Percentiles rank a stretch among this genome's conserved stretches.
phyloP scores from a whole-genome alignment of 2,888 invertebrate genomes.

The Polymixis lichenea region DNA sequence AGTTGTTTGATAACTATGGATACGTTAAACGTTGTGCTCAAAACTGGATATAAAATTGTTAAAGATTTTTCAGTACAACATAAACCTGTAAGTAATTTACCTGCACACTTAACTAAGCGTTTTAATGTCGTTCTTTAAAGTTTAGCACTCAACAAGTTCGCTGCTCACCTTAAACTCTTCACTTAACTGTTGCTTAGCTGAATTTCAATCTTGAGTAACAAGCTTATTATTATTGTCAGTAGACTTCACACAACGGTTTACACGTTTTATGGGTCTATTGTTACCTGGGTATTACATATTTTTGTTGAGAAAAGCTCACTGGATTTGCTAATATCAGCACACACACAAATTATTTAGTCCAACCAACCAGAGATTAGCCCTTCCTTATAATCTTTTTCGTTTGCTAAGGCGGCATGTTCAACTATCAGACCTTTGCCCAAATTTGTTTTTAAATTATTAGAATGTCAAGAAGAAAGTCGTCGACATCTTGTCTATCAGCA shows the following conservation, averaged over 20 bases:
- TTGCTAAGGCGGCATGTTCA: neutral
- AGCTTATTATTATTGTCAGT: slow-evolving; percentile 38
- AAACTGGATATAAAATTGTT: slow-evolving; percentile 87
- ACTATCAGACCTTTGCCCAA: neutral
- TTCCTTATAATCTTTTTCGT: slow-evolving; percentile 21
- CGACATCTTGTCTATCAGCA: too few species aligned
- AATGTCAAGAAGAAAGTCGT: slow-evolving; percentile 21
- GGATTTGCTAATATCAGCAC: slow-evolving; percentile 6
- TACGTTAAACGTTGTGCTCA: slow-evolving; percentile 84
- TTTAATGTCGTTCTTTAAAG: slow-evolving; percentile 18
- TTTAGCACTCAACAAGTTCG: slow-evolving; percentile 11
- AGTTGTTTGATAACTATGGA: slow-evolving; percentile 76
- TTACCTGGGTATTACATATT: slow-evolving; percentile 34
- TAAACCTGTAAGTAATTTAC: slow-evolving; percentile 81
- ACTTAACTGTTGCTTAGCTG: slow-evolving; percentile 12
- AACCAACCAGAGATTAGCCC: neutral
- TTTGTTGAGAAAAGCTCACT: slow-evolving; percentile 25
- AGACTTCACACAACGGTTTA: slow-evolving; percentile 31
- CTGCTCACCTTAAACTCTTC: slow-evolving; percentile 24
- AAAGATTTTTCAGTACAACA: slow-evolving; percentile 86
- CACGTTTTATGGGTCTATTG: slow-evolving; percentile 39
- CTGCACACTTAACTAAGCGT: neutral
- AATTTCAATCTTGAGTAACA: slow-evolving; percentile 36
- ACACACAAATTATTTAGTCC: neutral
- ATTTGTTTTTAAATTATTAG: slow-evolving; percentile 3